Conservation (phyloP, 2,113 vertebrate species). For the Notarius quadriscutis region DNA sequence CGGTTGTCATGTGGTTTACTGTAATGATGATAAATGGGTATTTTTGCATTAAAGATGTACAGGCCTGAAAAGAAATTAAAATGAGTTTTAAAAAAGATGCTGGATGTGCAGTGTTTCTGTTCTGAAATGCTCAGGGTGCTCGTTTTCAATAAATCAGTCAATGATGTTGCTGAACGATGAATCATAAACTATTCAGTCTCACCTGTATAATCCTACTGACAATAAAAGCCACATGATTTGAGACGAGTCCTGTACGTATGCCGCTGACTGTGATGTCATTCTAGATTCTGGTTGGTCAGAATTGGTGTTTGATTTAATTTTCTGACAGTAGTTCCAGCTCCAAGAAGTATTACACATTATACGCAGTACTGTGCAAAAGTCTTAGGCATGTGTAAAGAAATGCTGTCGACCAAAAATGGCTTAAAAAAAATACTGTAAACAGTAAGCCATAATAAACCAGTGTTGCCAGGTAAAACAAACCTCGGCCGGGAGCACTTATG, state of each 20-base stretch:
- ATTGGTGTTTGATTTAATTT: background rate
- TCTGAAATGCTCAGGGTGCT: background rate
- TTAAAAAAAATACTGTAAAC: too few relatives aligned
- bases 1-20: slow-evolving; percentile 44
- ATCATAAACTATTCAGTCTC: background rate
- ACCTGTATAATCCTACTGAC: background rate
- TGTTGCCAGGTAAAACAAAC: too few relatives aligned
- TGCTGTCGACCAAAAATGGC: too few relatives aligned
- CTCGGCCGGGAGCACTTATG: too few relatives aligned
- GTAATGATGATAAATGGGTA: slow-evolving; percentile 64
- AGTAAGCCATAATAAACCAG: too few relatives aligned
- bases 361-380: too few relatives aligned
- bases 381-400: too few relatives aligned
- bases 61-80: slow-evolving; percentile 75
- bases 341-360: too few relatives aligned
- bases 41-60: slow-evolving; percentile 86
- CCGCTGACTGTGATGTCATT: too few relatives aligned
- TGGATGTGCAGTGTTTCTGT: slow-evolving; percentile 55
- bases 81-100: slow-evolving; percentile 50
- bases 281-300: background rate
- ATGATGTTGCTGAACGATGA: background rate
- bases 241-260: too few relatives aligned
- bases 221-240: background rate
- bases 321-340: background rate
- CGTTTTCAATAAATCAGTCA: background rate